These are phyloP conservation scores for Prionace glauca DNA, from an alignment of 2,797 vertebrate genomes.

Conservation along the genomic window DNA sequence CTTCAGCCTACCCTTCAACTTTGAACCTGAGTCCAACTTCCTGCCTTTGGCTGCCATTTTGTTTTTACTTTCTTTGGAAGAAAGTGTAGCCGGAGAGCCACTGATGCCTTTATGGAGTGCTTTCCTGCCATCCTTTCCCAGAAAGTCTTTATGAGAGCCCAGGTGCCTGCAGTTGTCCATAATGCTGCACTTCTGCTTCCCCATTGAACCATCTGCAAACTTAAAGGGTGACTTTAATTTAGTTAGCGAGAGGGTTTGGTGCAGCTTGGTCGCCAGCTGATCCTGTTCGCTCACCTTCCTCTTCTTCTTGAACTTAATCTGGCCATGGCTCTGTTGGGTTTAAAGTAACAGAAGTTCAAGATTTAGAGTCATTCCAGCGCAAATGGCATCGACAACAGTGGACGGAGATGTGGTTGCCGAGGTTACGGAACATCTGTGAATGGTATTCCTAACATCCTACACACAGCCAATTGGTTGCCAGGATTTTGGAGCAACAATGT, in stretches of 20 bases:
- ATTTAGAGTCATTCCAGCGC: not conserved
- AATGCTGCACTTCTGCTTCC: slow-evolving; percentile 55
- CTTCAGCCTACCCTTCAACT: slow-evolving; percentile 80
- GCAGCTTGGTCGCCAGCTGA: slow-evolving; percentile 84
- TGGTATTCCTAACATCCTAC: not conserved
- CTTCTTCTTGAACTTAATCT: slow-evolving; percentile 59
- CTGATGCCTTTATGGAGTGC: slow-evolving; percentile 64
- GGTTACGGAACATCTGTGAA: not conserved
- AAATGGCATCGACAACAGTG: too few relatives aligned
- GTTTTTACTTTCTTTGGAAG: slow-evolving; percentile 75
- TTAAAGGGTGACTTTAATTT: slow-evolving; percentile 72
- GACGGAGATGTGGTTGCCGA: not conserved
- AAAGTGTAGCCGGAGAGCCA: slow-evolving; percentile 56
- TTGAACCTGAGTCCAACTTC: slow-evolving; percentile 66
- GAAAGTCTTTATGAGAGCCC: slow-evolving; percentile 54
- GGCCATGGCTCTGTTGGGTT: slow-evolving; percentile 34
- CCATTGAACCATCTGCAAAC: slow-evolving; percentile 59
- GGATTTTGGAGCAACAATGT: too few relatives aligned
- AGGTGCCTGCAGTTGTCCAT: slow-evolving; percentile 54
- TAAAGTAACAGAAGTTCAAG: slow-evolving; percentile 21
- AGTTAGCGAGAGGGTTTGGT: slow-evolving; percentile 84
- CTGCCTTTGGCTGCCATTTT: slow-evolving; percentile 71
- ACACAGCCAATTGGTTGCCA: not conserved
- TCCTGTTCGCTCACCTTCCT: slow-evolving; percentile 80
- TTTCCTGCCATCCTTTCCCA: slow-evolving; percentile 65